A percentile compares a stretch with the other conserved stretches of the same genome.
phyloP scores from a whole-genome alignment of 1,140 invertebrate species.

The Phocides pigmalion region DNA sequence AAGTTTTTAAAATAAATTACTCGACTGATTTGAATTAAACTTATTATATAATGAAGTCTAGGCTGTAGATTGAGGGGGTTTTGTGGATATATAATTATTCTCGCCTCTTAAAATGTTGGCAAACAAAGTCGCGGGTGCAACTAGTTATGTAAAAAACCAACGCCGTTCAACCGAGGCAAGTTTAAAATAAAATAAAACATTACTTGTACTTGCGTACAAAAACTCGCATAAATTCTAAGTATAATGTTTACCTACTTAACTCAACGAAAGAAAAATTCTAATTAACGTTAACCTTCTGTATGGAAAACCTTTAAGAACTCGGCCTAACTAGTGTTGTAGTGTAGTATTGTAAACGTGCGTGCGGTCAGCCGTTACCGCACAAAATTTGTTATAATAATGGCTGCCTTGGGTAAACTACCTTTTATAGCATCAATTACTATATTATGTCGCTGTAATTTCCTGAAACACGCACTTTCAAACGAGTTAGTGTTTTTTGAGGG shows the following conservation, averaged over 20 bases:
- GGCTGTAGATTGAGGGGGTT: no score
- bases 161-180: background rate
- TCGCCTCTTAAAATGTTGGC: no score
- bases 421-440: slow-evolving; percentile 59
- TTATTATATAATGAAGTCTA: no score
- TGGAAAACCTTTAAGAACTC: slow-evolving; percentile 12
- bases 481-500: slow-evolving; percentile 35
- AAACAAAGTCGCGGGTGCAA: no score
- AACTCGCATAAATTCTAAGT: background rate
- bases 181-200: slow-evolving; percentile 33
- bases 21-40: no score
- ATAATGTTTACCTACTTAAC: background rate
- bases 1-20: no score
- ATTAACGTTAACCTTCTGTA: slow-evolving; percentile 5
- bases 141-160: background rate
- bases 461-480: slow-evolving; percentile 32
- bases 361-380: slow-evolving; percentile 39
- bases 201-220: slow-evolving; percentile 62
- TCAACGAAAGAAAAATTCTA: slow-evolving; percentile 1
- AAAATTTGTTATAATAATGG: slow-evolving; percentile 61
- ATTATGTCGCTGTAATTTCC: slow-evolving; percentile 55
- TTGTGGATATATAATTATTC: no score
- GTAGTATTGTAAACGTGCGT: slow-evolving; percentile 36
- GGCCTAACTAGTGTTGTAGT: slow-evolving; percentile 36
- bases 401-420: slow-evolving; percentile 52